Evolutionary conservation across 2,888 invertebrate genomes (phyloP), one percentile per base, ranked within the genome.

Genomic region (Steinernema hermaphroditum): DNA sequence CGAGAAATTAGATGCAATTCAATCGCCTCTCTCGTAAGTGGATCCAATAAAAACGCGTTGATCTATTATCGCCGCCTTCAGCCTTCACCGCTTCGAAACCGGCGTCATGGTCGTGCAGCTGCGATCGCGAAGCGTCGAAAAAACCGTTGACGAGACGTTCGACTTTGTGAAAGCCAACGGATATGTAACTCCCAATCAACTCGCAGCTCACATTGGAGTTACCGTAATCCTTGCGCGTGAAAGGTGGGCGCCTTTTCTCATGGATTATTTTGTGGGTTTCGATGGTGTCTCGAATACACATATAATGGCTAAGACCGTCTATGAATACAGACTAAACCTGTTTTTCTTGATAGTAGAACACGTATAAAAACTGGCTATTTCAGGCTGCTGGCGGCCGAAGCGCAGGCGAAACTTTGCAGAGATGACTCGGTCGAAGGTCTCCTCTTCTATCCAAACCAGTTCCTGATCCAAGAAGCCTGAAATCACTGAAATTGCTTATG

Each of bases 361-460:
- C n/a, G n/a, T n/a, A n/a, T n/a, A 12, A 12, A 37, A 43, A 49
- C 22, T 32, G n/a, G 12, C n/a, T n/a, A 50, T 76, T 77, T 54
- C 85, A 88, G 93, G 68, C 90, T 97, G 37, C 89, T 92, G 74
- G 91, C 92, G 2, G 91, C 94, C 0, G 97, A 97, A 88, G 91
- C 91, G 75, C 89, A 90, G 80, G 96, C 95, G 0, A 90, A 91
- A 83, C 91, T 93, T 1, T 96, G 96, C 86, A 90, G 96, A 74
- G 97, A 97, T 88, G 95, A 96, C 87, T 92, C 93, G 0, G 92
- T 95, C 72, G 94, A 96, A 89, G 96, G 96, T 12, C 89, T 97
- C 46, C 90, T 93, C 74, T 97, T 96, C 88, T 97, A 93, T 89
- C 92, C 93, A 0, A 97, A 97, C 89, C 88, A 91, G 73, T 93